Percentiles rank a stretch among this genome's conserved stretches.
phyloP scores from a whole-genome alignment of 2,113 vertebrate genomes.

The Glaucomys volans region DNA sequence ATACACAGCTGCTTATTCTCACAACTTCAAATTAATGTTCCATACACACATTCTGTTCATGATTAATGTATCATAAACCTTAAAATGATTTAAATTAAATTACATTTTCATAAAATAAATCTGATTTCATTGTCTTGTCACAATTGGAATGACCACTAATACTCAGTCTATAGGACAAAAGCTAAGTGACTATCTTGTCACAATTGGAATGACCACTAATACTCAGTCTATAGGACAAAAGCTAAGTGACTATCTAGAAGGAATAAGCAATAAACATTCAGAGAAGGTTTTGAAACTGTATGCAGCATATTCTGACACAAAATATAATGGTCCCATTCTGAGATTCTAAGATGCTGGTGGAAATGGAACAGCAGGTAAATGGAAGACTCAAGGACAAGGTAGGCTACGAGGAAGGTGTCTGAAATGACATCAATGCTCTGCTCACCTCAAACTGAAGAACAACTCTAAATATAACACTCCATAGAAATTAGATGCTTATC shows the following conservation, averaged over 20 bases:
- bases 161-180: conserved; percentile 12
- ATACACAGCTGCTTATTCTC: conserved; percentile 84
- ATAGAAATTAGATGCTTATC: background rate
- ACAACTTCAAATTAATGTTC: conserved; percentile 85
- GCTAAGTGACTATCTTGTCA: background rate
- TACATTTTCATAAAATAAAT: conserved; percentile 80
- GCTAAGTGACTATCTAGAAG: background rate
- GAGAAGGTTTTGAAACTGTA: background rate
- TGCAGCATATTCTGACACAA: background rate
- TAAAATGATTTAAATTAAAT: conserved; percentile 83
- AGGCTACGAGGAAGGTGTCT: background rate
- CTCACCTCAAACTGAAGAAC: background rate
- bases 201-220: conserved; percentile 47
- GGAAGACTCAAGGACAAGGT: background rate
- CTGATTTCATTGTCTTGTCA: conserved; percentile 63
- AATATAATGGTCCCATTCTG: background rate
- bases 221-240: conserved; percentile 12
- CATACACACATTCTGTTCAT: conserved; percentile 77
- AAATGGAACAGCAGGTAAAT: background rate
- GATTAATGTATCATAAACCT: conserved; percentile 85
- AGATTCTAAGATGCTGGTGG: background rate
- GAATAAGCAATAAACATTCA: background rate
- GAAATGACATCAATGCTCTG: background rate
- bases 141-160: conserved; percentile 47
- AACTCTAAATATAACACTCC: background rate